A percentile compares a stretch with the other conserved stretches of the same genome.
Conservation (phyloP, 1,140 invertebrate genomes). For the Zaprionus lachaisei region DNA sequence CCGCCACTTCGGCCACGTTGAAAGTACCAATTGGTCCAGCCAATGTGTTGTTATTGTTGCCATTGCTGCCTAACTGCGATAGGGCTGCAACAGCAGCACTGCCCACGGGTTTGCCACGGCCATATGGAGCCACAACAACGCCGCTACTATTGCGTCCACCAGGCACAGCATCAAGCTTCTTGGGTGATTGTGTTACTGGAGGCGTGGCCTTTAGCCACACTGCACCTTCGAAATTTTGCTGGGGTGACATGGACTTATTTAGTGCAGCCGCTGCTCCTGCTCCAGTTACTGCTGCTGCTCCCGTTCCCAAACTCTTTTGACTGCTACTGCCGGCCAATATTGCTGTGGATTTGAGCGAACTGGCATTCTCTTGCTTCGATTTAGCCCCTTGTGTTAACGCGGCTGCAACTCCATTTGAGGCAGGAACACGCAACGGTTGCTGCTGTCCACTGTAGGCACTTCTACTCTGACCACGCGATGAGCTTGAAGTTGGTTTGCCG, state of each 20-base stretch:
- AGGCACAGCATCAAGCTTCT: constrained; percentile 73
- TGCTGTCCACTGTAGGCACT: constrained; percentile 55
- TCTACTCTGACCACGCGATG: constrained; percentile 48
- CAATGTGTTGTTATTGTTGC: constrained; percentile 65
- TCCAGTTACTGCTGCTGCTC: neutral
- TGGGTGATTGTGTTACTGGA: constrained; percentile 55
- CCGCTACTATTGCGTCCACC: constrained; percentile 69
- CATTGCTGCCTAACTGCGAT: constrained; percentile 84
- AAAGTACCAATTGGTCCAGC: constrained; percentile 82
- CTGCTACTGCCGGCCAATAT: constrained; percentile 9
- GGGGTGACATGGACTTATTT: constrained; percentile 52
- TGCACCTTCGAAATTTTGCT: constrained; percentile 47
- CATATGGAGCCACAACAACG: constrained; percentile 84
- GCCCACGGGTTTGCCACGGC: constrained; percentile 83
- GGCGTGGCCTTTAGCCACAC: constrained; percentile 49
- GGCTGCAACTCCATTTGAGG: constrained; percentile 47
- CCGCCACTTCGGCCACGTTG: constrained; percentile 82
- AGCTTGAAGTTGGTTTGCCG: constrained; percentile 41
- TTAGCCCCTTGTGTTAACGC: constrained; percentile 26
- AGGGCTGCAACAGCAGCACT: constrained; percentile 56
- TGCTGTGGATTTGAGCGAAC: constrained; percentile 37
- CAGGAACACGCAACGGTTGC: constrained; percentile 16
- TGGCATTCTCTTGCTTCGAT: constrained; percentile 43
- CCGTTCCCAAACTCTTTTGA: constrained; percentile 40
- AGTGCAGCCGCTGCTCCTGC: neutral